These are phyloP conservation scores for Endotricha flammealis DNA, from an alignment of 2,888 invertebrate genomes.

Conservation along the genomic window DNA sequence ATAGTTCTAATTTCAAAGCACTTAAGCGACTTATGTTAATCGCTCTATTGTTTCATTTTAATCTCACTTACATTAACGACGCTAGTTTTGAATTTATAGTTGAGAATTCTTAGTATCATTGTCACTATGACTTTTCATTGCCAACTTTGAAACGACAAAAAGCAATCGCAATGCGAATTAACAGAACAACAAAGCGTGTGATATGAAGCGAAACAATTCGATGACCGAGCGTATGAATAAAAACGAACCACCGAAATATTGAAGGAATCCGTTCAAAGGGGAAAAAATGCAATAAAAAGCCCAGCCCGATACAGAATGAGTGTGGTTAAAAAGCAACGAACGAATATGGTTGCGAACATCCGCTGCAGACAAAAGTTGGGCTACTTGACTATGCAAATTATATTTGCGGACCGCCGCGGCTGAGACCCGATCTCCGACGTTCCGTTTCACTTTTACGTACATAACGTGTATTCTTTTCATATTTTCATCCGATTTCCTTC, in stretches of 20 bases:
- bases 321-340: conserved; percentile 75
- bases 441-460: conserved; percentile 73
- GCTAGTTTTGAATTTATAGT: conserved; percentile 8
- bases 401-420: conserved; percentile 76
- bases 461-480: conserved; percentile 77
- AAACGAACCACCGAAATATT: conserved; percentile 75
- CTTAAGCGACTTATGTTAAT: conserved; percentile 39
- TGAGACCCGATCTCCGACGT: conserved; percentile 72
- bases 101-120: conserved; percentile 15
- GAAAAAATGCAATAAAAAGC: conserved; percentile 75
- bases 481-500: conserved; percentile 78
- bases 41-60: conserved; percentile 43
- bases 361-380: conserved; percentile 74
- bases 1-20: conserved; percentile 51
- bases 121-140: not conserved
- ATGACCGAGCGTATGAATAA: conserved; percentile 72
- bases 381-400: conserved; percentile 80
- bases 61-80: conserved; percentile 17
- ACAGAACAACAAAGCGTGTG: conserved; percentile 52
- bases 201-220: conserved; percentile 72
- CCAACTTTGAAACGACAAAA: conserved; percentile 8
- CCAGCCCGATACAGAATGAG: conserved; percentile 66
- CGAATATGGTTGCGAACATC: conserved; percentile 76
- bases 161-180: conserved; percentile 29
- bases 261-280: conserved; percentile 77